phyloP scores from a whole-genome alignment of 37 sponge, comb jelly and placozoan genomes.

The Beroe forskalii region DNA sequence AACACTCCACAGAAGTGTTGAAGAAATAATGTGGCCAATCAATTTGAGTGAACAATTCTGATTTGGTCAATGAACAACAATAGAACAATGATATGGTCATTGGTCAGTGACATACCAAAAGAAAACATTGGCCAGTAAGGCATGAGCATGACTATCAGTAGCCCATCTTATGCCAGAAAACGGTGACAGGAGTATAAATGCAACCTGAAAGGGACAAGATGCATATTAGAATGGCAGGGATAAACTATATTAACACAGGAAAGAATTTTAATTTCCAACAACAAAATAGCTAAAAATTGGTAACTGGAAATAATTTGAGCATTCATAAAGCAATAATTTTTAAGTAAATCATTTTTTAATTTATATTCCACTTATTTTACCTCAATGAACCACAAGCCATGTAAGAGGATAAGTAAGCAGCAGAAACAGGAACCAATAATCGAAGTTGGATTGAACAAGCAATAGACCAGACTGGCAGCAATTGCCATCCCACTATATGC shows the following conservation, averaged over 20 bases:
- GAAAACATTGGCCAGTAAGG: constrained; percentile 19
- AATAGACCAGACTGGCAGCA: background rate
- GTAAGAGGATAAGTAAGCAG: background rate
- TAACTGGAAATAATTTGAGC: no score
- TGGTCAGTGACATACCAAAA: constrained; percentile 12
- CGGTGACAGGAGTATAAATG: background rate
- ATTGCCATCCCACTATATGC: constrained; percentile 18
- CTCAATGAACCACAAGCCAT: constrained; percentile 35
- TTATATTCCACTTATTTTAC: background rate
- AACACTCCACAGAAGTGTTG: no score
- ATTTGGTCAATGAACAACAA: background rate
- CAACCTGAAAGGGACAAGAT: no score
- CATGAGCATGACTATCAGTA: constrained; percentile 15
- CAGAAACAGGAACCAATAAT: background rate
- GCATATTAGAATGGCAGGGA: no score
- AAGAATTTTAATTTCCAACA: no score
- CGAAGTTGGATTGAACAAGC: background rate
- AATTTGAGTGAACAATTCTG: background rate
- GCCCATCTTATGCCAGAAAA: background rate
- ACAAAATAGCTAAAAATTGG: no score
- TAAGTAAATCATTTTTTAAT: background rate
- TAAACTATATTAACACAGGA: no score
- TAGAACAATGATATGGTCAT: no score
- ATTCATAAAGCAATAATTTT: background rate
- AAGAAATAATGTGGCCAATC: no score